phyloP scores from a whole-genome alignment of 2,888 invertebrate genomes.

The Monopis laevigella region DNA sequence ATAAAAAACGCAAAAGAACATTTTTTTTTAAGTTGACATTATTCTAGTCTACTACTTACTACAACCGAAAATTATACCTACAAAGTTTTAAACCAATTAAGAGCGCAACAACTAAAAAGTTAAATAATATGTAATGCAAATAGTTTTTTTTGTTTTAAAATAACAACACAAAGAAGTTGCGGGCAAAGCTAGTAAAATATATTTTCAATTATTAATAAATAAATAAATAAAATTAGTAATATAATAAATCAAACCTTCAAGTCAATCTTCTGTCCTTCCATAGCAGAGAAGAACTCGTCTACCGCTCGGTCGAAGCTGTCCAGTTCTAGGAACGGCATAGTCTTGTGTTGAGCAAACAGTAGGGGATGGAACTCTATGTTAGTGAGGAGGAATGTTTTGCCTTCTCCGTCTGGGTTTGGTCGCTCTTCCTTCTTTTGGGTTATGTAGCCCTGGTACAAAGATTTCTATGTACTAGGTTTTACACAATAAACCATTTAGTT shows the following conservation, averaged over 20 bases:
- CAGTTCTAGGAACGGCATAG: conserved; percentile 70
- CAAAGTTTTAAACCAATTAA: no score
- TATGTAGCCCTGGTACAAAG: conserved; percentile 76
- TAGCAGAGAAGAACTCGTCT: conserved; percentile 94
- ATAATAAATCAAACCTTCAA: conserved; percentile 70
- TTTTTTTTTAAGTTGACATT: no score
- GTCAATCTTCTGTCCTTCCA: conserved; percentile 96
- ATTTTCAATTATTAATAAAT: background rate
- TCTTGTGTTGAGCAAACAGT: conserved; percentile 77
- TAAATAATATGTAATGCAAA: background rate
- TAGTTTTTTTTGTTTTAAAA: background rate
- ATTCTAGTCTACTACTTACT: no score
- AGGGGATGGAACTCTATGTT: conserved; percentile 96
- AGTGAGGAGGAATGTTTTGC: conserved; percentile 71
- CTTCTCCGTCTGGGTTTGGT: conserved; percentile 53
- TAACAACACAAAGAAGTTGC: background rate
- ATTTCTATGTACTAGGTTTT: no score
- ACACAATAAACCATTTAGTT: no score
- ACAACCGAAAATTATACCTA: no score
- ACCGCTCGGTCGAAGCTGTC: conserved; percentile 86
- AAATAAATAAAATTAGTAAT: no score
- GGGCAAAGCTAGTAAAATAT: background rate
- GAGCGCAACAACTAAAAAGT: no score
- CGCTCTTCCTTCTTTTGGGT: conserved; percentile 85
- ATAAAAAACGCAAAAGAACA: no score